Base-by-base conservation (phyloP, 2,113 vertebrate species). In the Eretmochelys imbricata region DNA sequence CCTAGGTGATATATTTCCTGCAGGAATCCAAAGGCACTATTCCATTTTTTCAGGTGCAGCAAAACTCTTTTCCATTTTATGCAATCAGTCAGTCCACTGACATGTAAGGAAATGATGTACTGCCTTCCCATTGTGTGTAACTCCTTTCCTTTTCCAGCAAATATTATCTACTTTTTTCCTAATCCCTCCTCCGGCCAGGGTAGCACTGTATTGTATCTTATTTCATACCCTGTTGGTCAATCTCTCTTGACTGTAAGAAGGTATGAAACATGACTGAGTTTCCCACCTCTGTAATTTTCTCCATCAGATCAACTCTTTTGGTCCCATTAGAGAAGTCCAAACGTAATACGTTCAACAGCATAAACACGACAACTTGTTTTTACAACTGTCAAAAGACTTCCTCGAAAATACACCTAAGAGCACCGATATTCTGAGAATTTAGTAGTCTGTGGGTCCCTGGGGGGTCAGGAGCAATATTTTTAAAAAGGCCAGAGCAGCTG, bases 31-130 rank as follows among this genome's bases (percentile, higher is more conserved):
- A 69, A 11, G 48, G 50, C 65, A 87, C 19, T 79, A 29, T 55
- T 95, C 85, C 95, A 87, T 96, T 97, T 96, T 95, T 95, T 91
- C 95, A 97, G 90, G 94, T 95, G 94, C 83, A 92, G 81, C 90
- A 84, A 85, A 80, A 38, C 7, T 11, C 82, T 59, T 50, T 1
- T 2, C 78, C 91, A 59, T 91, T 94, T 96, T 88, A 82, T 91
- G 87, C 80, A 83, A 80, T 93, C 90, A 72, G 89, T 96, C 87
- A 95, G 31, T 89, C 20, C 0, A 0, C 35, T 96, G 96, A 95
- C 90, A 89, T 96, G 88, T 95, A 92, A 97, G 94, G 93, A 96
- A 96, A 94, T 94, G 87, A 93, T 93, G 50, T 75, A 88, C 49
- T 12, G 9, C 88, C 94, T 95, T 82, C 50, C 75, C 24, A 82